Base-by-base conservation (phyloP, 2,888 invertebrate species). In the Peribatodes rhomboidaria region DNA sequence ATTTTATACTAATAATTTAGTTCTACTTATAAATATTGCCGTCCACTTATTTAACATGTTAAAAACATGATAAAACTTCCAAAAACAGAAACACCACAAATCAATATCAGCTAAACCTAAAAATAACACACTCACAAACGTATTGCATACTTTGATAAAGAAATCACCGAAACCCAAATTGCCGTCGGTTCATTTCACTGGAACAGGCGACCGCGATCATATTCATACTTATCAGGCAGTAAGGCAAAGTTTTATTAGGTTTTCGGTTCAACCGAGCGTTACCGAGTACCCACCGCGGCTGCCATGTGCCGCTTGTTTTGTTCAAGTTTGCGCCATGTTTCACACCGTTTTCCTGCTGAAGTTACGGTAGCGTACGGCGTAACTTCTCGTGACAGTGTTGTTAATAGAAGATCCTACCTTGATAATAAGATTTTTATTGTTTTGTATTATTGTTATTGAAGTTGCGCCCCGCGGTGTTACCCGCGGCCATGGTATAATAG, bases 221-320 rank as follows among this genome's bases (percentile, higher is more conserved):
- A 42, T 58, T 61, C 47, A 61, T 57, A 65, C 18, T 42, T 55
- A 52, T 54, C 42, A 39, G 22, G 42, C 20, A 41, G 42, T 56
- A 39, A 70, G 79, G 65, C 71, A 78, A 85, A 85, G 83, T 85
- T 86, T 82, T 85, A 85, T 85, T 84, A 83, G 78, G 73, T 81
- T 84, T 76, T 35, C 58, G 46, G 42, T 42, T 68, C 62, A 62
- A 22, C 53, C 31, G 41, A 22, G 33, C 56, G 47, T 54, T 54
- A n/a, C 49, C 14, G 47, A 47, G 22, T 9, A 33, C 22, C 44
- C 60, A 35, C 47, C 37, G 39, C 57, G 50, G 50, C 39, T 42
- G 53, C 53, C 22, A 39, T 33, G 60, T 41, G 27, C 57, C 53
- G 35, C 55, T 69, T 72, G 73, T 77, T 72, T 74, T 69, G 73